Evolutionary conservation across 2,888 invertebrate species (phyloP).

Genomic region (Drosophila putrida): DNA sequence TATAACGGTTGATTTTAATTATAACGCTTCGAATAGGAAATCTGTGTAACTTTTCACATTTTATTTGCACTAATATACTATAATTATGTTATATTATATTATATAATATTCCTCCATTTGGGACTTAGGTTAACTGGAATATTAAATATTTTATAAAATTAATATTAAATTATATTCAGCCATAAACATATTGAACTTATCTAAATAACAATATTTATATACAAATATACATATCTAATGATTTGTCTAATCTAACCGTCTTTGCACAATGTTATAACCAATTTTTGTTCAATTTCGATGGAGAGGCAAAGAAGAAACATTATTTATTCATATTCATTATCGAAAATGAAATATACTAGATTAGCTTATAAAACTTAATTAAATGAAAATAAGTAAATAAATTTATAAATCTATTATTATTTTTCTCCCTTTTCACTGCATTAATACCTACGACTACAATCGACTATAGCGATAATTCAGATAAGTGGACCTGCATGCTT

Average conservation of each 20-base stretch:
- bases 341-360: background rate
- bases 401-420: background rate
- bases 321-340: constrained; percentile 1
- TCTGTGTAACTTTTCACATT: too few species aligned
- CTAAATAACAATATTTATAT: too few species aligned
- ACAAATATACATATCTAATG: too few species aligned
- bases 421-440: background rate
- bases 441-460: background rate
- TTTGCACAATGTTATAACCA: too few species aligned
- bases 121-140: too few species aligned
- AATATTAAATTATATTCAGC: background rate
- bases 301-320: background rate
- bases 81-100: too few species aligned
- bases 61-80: too few species aligned
- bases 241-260: too few species aligned
- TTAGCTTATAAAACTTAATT: background rate
- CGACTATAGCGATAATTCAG: constrained; percentile 15
- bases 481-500: constrained; percentile 65
- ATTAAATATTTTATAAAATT: too few species aligned
- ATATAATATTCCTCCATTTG: too few species aligned
- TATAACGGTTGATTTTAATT: background rate
- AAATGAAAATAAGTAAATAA: background rate
- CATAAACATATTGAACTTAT: too few species aligned
- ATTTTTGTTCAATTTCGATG: too few species aligned
- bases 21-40: background rate